Conservation (phyloP, 2,888 invertebrate species). For the Anoplius nigerrimus region DNA sequence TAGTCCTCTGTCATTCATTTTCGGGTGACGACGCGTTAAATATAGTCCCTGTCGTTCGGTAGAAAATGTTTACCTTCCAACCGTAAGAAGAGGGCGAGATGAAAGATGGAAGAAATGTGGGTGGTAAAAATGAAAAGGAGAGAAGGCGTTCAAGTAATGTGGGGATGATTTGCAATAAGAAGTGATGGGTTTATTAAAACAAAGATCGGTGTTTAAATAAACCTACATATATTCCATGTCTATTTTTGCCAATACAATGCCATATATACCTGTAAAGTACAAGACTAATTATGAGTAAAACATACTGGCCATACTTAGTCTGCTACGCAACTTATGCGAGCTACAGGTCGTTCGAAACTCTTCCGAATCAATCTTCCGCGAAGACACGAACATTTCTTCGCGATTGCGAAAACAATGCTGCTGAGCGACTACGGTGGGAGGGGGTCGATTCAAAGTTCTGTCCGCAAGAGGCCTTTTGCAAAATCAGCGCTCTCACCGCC, state of each 20-base stretch:
- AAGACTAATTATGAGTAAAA: too few species aligned
- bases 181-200: too few species aligned
- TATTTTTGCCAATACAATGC: too few species aligned
- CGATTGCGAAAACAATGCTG: slow-evolving; percentile 39
- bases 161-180: too few species aligned
- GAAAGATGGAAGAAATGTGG: too few species aligned
- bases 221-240: too few species aligned
- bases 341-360: neutral
- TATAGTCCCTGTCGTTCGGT: neutral
- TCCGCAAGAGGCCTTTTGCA: slow-evolving; percentile 33
- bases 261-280: too few species aligned
- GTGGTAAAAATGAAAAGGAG: too few species aligned
- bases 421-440: neutral
- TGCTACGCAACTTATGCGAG: neutral
- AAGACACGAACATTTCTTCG: slow-evolving; percentile 29
- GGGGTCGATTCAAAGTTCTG: slow-evolving; percentile 30
- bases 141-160: too few species aligned
- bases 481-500: slow-evolving; percentile 36
- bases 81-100: too few species aligned
- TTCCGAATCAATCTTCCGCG: slow-evolving; percentile 3
- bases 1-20: neutral
- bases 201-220: too few species aligned
- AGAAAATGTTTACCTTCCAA: neutral
- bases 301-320: too few species aligned
- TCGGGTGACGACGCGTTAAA: neutral